These are phyloP conservation scores for Melanostoma scalare DNA, from an alignment of 2,888 invertebrate genomes.

Conservation along the genomic window DNA sequence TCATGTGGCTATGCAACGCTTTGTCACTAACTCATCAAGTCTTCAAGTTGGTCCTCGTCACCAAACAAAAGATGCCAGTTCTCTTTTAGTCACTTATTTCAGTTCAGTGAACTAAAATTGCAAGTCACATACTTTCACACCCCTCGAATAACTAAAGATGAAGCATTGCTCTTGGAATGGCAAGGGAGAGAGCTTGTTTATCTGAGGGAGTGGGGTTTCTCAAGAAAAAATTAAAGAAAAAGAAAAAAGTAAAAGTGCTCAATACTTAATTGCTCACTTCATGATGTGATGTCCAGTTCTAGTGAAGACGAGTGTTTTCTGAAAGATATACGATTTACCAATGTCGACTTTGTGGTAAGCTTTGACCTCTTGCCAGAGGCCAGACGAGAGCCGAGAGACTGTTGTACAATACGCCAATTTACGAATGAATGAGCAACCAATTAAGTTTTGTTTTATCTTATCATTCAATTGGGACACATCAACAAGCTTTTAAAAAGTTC, in stretches of 20 bases:
- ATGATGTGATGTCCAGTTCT: slow-evolving; percentile 40
- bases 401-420: slow-evolving; percentile 70
- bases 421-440: slow-evolving; percentile 74
- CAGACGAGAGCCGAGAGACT: slow-evolving; percentile 17
- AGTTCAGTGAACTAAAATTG: slow-evolving; percentile 75
- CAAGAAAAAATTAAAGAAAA: slow-evolving; percentile 10
- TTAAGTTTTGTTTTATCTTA: slow-evolving; percentile 67
- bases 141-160: slow-evolving; percentile 49
- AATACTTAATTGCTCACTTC: slow-evolving; percentile 68
- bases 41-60: slow-evolving; percentile 39
- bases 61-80: slow-evolving; percentile 2
- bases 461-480: background rate
- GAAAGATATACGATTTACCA: slow-evolving; percentile 49
- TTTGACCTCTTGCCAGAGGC: slow-evolving; percentile 25
- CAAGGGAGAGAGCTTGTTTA: background rate
- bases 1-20: slow-evolving; percentile 46
- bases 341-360: slow-evolving; percentile 42
- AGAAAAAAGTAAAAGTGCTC: slow-evolving; percentile 7
- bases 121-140: slow-evolving; percentile 76
- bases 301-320: slow-evolving; percentile 52
- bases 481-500: no score
- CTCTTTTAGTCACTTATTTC: slow-evolving; percentile 70
- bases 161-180: slow-evolving; percentile 36
- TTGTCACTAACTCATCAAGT: slow-evolving; percentile 75
- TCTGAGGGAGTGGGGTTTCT: background rate